These are phyloP conservation scores for Chiloscyllium punctatum DNA, from an alignment of 2,797 vertebrate species.

Conservation along the genomic window DNA sequence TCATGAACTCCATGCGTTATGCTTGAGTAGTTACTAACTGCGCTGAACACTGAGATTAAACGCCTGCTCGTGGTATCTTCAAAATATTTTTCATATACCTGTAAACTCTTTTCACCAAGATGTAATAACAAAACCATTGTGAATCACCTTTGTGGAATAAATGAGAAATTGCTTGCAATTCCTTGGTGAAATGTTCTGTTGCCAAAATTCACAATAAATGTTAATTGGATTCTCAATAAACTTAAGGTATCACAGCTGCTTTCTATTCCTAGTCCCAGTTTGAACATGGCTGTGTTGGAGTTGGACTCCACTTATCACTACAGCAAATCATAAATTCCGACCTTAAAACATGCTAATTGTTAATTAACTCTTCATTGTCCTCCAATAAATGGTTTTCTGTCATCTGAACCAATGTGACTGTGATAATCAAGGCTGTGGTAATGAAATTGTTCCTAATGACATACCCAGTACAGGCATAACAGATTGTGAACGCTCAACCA, in stretches of 20 bases:
- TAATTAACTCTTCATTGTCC: background rate
- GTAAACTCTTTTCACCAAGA: background rate
- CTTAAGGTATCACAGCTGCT: background rate
- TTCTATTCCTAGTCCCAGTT: background rate
- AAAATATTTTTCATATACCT: background rate
- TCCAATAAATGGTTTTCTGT: background rate
- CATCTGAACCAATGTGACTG: background rate
- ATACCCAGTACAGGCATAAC: too few species aligned
- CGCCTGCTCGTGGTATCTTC: background rate
- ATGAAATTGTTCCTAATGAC: too few species aligned
- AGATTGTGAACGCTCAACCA: too few species aligned
- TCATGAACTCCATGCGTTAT: background rate
- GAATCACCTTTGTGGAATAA: background rate
- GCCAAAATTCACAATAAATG: background rate
- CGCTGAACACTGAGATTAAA: background rate
- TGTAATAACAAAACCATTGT: background rate
- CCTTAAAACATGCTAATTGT: background rate
- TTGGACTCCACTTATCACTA: background rate
- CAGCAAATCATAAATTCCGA: background rate
- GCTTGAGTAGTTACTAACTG: background rate
- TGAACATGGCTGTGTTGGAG: background rate
- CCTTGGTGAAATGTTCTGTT: background rate
- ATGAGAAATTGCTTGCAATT: constrained; percentile 3
- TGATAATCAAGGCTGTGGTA: too few species aligned
- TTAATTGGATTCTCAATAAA: constrained; percentile 21